Evolutionary conservation across 2,888 invertebrate genomes (phyloP).

Genomic region (Pollenia labialis): DNA sequence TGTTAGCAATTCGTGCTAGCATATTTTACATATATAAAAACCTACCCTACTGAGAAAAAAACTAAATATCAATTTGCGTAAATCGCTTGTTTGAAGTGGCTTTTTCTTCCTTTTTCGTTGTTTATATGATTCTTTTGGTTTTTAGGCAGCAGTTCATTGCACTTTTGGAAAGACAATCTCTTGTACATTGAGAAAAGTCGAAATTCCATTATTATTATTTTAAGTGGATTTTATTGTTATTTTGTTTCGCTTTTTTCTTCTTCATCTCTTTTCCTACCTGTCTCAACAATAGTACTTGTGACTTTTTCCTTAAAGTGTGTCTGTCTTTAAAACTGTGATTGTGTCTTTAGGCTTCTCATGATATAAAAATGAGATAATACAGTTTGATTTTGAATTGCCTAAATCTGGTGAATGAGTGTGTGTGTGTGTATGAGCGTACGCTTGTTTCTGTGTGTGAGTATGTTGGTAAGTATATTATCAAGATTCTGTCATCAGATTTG

Average conservation of each 20-base stretch:
- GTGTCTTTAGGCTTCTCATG: conserved; percentile 59
- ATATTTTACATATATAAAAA: too few species aligned
- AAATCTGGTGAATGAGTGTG: not conserved
- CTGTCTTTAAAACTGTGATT: conserved; percentile 35
- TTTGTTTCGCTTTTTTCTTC: conserved; percentile 35
- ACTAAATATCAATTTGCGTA: conserved; percentile 67
- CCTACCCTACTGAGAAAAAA: too few species aligned
- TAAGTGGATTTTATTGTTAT: conserved; percentile 70
- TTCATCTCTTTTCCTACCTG: conserved; percentile 54
- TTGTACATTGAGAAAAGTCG: not conserved
- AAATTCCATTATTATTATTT: conserved; percentile 59
- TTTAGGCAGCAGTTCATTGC: conserved; percentile 62
- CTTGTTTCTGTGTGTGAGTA: conserved; percentile 12
- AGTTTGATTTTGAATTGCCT: conserved; percentile 32
- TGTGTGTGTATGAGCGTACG: conserved; percentile 14
- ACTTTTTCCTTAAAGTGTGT: conserved; percentile 2
- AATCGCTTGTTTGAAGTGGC: conserved; percentile 43
- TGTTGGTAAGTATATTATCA: conserved; percentile 46
- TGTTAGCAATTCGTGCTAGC: too few species aligned
- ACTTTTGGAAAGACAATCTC: conserved; percentile 50
- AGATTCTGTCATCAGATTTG: conserved; percentile 69
- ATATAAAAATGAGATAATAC: conserved; percentile 62
- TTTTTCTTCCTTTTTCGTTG: not conserved
- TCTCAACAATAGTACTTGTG: conserved; percentile 39
- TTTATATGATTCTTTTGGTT: not conserved